Conservation (phyloP, 1,140 invertebrate species). For the Adelges cooleyi region DNA sequence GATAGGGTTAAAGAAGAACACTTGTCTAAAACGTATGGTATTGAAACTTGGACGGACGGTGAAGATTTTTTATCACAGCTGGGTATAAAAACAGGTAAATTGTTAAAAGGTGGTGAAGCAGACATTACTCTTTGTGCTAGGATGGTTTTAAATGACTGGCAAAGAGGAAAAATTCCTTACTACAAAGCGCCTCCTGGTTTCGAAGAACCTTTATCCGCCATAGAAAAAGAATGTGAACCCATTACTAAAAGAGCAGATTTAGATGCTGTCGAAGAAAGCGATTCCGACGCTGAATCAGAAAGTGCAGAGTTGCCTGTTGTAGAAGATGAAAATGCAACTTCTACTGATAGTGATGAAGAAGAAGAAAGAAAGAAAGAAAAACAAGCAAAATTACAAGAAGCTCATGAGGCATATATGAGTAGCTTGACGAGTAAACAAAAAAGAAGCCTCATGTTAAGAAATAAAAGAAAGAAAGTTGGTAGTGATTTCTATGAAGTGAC, state of each 20-base stretch:
- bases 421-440: slow-evolving; percentile 61
- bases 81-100: slow-evolving; percentile 71
- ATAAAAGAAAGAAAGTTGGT: slow-evolving; percentile 75
- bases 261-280: slow-evolving; percentile 34
- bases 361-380: slow-evolving; percentile 31
- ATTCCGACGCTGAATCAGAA: slow-evolving; percentile 30
- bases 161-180: slow-evolving; percentile 91
- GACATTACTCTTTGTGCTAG: slow-evolving; percentile 77
- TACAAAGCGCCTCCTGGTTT: slow-evolving; percentile 75
- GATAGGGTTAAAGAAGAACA: slow-evolving; percentile 83
- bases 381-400: slow-evolving; percentile 38
- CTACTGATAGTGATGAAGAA: slow-evolving; percentile 37
- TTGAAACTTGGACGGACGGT: slow-evolving; percentile 62
- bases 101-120: slow-evolving; percentile 92
- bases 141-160: slow-evolving; percentile 98
- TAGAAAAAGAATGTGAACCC: slow-evolving; percentile 35
- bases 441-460: slow-evolving; percentile 57
- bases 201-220: slow-evolving; percentile 44
- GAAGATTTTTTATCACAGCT: slow-evolving; percentile 89
- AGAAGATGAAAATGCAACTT: slow-evolving; percentile 34
- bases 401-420: slow-evolving; percentile 30
- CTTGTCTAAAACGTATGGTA: slow-evolving; percentile 81
- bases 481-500: slow-evolving; percentile 85
- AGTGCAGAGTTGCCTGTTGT: background rate
- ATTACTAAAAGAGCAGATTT: slow-evolving; percentile 30